These are phyloP conservation scores for Vicugna pacos DNA, from an alignment of 2,113 vertebrate genomes.

Conservation along the genomic window DNA sequence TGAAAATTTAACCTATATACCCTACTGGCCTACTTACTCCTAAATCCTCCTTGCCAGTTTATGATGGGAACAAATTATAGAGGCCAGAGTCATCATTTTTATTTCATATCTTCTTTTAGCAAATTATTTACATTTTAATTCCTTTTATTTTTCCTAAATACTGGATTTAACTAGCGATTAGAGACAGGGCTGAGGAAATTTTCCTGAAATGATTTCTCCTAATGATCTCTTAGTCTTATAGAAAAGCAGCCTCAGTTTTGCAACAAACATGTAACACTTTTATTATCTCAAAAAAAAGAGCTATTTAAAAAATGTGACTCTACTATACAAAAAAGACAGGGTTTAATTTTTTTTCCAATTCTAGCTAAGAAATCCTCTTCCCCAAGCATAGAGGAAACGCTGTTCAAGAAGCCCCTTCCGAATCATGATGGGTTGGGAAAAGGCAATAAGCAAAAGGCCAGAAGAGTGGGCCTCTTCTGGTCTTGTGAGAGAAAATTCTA, in stretches of 20 bases:
- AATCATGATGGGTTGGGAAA: not conserved
- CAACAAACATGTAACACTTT: not conserved
- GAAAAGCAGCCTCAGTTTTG: constrained; percentile 31
- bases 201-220: not conserved
- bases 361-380: not conserved
- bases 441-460: constrained; percentile 4
- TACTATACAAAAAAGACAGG: not conserved
- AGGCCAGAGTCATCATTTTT: constrained; percentile 24
- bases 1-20: not conserved
- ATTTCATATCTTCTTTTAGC: not conserved
- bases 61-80: constrained; percentile 17
- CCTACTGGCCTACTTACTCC: not conserved
- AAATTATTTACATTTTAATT: constrained; percentile 56
- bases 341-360: not conserved
- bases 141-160: constrained; percentile 25
- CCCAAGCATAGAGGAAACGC: not conserved
- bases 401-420: not conserved
- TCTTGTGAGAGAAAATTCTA: not conserved
- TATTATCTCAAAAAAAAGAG: not conserved
- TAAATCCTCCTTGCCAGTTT: not conserved
- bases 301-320: not conserved
- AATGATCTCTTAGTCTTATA: not conserved
- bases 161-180: not conserved
- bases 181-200: not conserved
- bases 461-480: not conserved